Percentiles rank a stretch among this genome's conserved stretches.
Evolutionary conservation across 2,797 vertebrate genomes (phyloP).

Genomic region (Coranthus polyacanthus): DNA sequence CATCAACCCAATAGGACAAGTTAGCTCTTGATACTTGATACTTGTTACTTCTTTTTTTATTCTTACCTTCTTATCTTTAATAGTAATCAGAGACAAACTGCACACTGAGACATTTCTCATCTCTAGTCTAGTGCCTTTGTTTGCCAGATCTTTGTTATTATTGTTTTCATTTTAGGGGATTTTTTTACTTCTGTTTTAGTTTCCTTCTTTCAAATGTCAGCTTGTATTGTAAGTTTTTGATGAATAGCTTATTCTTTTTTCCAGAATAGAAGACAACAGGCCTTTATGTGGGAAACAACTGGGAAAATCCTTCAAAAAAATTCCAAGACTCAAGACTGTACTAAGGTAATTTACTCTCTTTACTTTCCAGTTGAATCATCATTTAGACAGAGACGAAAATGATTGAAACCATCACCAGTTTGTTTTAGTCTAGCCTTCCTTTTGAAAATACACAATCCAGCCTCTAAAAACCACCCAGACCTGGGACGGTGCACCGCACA

Average conservation of each 20-base stretch:
- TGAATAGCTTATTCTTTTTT: constrained; percentile 46
- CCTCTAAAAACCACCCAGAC: constrained; percentile 59
- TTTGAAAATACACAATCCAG: constrained; percentile 71
- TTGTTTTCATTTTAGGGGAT: constrained; percentile 43
- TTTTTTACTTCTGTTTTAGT: constrained; percentile 26
- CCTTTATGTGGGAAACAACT: not conserved
- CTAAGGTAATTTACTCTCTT: constrained; percentile 17
- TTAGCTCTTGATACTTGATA: constrained; percentile 24
- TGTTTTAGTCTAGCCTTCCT: constrained; percentile 67
- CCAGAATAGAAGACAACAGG: constrained; percentile 26
- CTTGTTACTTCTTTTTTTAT: not conserved
- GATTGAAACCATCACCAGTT: constrained; percentile 46
- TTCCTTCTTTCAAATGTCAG: constrained; percentile 40
- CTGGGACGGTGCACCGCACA: constrained; percentile 24
- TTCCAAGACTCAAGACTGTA: not conserved
- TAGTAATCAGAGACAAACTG: constrained; percentile 1
- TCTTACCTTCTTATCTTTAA: constrained; percentile 3
- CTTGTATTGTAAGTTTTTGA: constrained; percentile 13
- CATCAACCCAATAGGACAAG: not conserved
- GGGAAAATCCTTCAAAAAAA: constrained; percentile 10
- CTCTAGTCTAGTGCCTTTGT: not conserved
- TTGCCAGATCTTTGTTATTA: not conserved
- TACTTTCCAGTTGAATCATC: constrained; percentile 59
- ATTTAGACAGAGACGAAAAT: constrained; percentile 35
- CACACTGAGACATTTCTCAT: not conserved